Evolutionary conservation across 2,797 vertebrate genomes (phyloP).

Genomic region (Onychomys leucogaster): DNA sequence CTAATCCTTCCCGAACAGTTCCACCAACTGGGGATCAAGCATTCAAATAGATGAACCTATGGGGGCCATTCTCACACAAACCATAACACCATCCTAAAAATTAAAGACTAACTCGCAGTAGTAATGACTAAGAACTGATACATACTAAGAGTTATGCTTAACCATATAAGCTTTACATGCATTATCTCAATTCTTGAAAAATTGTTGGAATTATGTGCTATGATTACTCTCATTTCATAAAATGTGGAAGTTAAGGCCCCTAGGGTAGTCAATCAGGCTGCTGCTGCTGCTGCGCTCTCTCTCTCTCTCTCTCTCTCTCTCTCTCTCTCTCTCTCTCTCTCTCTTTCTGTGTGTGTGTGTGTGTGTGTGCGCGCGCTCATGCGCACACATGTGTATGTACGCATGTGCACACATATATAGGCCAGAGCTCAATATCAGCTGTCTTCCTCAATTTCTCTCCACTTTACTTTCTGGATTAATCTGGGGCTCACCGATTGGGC

Average conservation of each 20-base stretch:
- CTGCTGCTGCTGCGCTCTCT: too few species aligned
- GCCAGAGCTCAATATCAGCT: neutral
- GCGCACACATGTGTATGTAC: neutral
- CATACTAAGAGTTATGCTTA: neutral
- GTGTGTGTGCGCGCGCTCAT: neutral
- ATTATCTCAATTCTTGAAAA: neutral
- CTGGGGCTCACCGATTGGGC: neutral
- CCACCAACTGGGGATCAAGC: neutral
- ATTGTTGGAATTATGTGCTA: accelerated
- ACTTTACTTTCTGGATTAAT: neutral
- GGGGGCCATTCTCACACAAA: neutral
- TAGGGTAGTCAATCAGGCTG: neutral
- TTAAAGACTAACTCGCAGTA: neutral
- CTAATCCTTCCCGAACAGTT: neutral
- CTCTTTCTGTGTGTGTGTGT: too few species aligned
- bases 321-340: neutral
- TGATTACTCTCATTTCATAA: neutral
- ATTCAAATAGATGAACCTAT: neutral
- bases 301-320: too few species aligned
- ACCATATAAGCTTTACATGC: neutral
- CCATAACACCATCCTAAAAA: neutral
- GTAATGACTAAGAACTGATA: neutral
- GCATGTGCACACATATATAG: neutral
- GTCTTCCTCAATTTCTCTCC: neutral
- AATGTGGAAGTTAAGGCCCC: accelerated